These are phyloP conservation scores for Anabas testudineus DNA, from an alignment of 2,797 vertebrate species.

Conservation along the genomic window DNA sequence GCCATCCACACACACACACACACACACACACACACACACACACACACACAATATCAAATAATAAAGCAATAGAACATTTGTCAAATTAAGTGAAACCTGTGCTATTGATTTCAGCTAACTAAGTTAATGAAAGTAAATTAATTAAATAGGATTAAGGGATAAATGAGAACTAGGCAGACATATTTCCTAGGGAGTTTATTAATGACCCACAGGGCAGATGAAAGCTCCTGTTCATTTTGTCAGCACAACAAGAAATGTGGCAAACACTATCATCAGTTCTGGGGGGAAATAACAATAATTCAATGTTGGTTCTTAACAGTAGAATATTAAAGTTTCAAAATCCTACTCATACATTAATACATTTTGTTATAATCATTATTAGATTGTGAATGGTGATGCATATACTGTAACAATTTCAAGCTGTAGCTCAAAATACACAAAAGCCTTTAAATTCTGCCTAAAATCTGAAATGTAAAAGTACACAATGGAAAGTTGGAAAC, in stretches of 20 bases:
- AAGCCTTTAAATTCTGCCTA: too few species aligned
- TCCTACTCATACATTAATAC: too few species aligned
- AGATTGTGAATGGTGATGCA: too few species aligned
- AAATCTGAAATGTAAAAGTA: background rate
- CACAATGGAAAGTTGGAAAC: constrained; percentile 14
- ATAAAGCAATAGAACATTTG: constrained; percentile 82
- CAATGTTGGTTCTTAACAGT: background rate
- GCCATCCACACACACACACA: constrained; percentile 17
- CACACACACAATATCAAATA: constrained; percentile 49
- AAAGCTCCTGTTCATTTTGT: constrained; percentile 57
- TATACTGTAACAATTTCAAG: too few species aligned
- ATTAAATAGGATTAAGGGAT: constrained; percentile 86
- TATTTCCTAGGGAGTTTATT: constrained; percentile 69
- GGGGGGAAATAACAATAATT: constrained; percentile 15
- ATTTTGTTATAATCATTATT: too few species aligned
- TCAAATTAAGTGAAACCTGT: constrained; percentile 86
- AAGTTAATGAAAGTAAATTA: constrained; percentile 85
- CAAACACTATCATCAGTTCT: constrained; percentile 32
- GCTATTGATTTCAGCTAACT: constrained; percentile 84
- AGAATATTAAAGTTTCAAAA: too few species aligned
- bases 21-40: constrained; percentile 14
- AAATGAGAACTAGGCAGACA: constrained; percentile 78
- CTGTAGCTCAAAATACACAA: too few species aligned
- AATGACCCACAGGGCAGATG: constrained; percentile 73
- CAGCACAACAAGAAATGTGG: constrained; percentile 48